Conservation (phyloP, 2,113 vertebrate species). For the Tragelaphus scriptus region DNA sequence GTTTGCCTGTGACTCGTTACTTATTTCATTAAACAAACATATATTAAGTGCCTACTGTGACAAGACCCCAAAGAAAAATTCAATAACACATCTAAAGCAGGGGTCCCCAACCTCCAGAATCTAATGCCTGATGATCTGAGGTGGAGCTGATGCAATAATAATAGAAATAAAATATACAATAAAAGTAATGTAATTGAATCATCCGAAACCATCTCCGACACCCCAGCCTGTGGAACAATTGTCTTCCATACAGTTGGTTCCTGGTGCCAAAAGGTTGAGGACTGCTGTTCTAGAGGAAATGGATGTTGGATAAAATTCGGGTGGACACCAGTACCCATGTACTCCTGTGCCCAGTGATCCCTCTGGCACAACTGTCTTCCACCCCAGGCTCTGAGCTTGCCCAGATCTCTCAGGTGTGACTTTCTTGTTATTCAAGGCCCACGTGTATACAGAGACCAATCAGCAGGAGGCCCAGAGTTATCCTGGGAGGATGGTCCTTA, state of each 20-base stretch:
- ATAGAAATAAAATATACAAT: background rate
- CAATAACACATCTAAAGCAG: background rate
- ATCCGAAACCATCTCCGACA: background rate
- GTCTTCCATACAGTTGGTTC: background rate
- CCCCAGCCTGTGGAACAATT: background rate
- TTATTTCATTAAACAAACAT: constrained; percentile 46
- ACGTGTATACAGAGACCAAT: background rate
- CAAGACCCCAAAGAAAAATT: constrained; percentile 3
- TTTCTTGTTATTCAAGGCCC: background rate
- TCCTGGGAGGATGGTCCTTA: background rate
- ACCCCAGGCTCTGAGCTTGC: background rate
- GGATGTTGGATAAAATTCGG: background rate
- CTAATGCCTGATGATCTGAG: background rate
- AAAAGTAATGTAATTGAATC: background rate
- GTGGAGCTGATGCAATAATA: background rate
- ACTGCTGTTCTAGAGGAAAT: background rate
- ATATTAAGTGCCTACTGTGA: background rate
- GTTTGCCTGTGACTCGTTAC: background rate
- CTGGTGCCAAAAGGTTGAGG: background rate
- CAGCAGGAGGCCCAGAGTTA: background rate
- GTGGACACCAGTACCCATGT: background rate
- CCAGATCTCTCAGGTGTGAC: background rate
- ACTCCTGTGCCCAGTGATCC: background rate
- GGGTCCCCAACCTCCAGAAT: background rate
- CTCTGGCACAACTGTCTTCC: background rate